Base-by-base conservation (phyloP, 64 coral and sea anemone genomes). In the Orbicella faveolata region DNA sequence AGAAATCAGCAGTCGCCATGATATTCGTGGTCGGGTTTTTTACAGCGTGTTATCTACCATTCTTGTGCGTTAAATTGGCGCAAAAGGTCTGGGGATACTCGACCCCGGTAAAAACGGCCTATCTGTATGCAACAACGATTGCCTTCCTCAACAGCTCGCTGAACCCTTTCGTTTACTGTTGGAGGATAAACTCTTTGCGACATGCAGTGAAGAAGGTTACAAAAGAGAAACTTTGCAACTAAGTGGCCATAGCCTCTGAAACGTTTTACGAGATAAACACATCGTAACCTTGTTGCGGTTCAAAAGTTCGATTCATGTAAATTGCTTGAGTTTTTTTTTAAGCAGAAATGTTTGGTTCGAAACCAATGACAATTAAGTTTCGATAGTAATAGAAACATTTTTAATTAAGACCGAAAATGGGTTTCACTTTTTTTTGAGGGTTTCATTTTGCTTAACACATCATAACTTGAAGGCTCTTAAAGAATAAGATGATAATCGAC, bases 141-240 rank as follows among this genome's bases (percentile, higher is more conserved):
- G 77, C 44, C 6, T 70, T 90, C 41, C 23, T 90, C 5, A 90
- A 90, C 15, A 81, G 88, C 68, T 67, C 88, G 0, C 0, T 90
- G 20, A 90, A 90, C 77, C 88, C 88, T 52, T 1, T 80, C 0
- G 19, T 90, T 20, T 90, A 90, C 36, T 90, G 88, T 72, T 80
- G 76, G 66, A 44, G 88, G 9, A 80, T 90, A 19, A 79, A 25
- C 11, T 9, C 61, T 30, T 78, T 89, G 20, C 36, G 88, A 39
- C 64, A 52, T 2, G 88, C 75, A 10, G 77, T 80, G 11, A 89
- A 79, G 26, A 53, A 41, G 12, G 61, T 44, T 2, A 51, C 80
- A 9, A 80, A 80, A 89, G 20, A 69, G 4, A 39, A 35, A 84
- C 16, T 23, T 6, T 67, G 61, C 36, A 84, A 51, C 44, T 48